Conservation (phyloP, 1,140 invertebrate species). For the Centruroides sculpturatus region DNA sequence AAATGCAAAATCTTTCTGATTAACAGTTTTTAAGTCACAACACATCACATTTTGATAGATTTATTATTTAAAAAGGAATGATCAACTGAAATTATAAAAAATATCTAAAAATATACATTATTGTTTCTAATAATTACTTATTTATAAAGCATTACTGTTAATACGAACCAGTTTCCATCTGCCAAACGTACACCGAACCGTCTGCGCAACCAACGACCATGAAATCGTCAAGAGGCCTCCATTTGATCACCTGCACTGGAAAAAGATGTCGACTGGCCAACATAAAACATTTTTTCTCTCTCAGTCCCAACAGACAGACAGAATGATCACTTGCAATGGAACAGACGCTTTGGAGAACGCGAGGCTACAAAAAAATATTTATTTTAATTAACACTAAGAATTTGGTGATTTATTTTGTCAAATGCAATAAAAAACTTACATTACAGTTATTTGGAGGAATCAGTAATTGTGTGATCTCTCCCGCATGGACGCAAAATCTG, state of each 20-base stretch:
- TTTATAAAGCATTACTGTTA: too few species aligned
- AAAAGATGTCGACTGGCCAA: slow-evolving; percentile 91
- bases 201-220: slow-evolving; percentile 96
- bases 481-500: slow-evolving; percentile 90
- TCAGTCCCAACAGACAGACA: slow-evolving; percentile 79
- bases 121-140: too few species aligned
- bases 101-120: too few species aligned
- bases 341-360: slow-evolving; percentile 89
- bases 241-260: slow-evolving; percentile 90
- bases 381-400: neutral
- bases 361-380: slow-evolving; percentile 42
- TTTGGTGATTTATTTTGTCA: neutral
- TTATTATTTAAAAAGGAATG: too few species aligned
- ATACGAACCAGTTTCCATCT: slow-evolving; percentile 86
- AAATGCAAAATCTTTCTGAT: too few species aligned
- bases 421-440: slow-evolving; percentile 35
- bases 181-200: slow-evolving; percentile 97
- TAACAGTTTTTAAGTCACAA: too few species aligned
- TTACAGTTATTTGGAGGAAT: slow-evolving; percentile 85
- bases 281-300: slow-evolving; percentile 88
- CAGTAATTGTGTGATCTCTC: slow-evolving; percentile 64
- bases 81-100: too few species aligned
- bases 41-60: too few species aligned
- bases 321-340: slow-evolving; percentile 96
- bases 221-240: slow-evolving; percentile 94